Conservation (phyloP, 2,797 vertebrate species). For the Mycteria americana region DNA sequence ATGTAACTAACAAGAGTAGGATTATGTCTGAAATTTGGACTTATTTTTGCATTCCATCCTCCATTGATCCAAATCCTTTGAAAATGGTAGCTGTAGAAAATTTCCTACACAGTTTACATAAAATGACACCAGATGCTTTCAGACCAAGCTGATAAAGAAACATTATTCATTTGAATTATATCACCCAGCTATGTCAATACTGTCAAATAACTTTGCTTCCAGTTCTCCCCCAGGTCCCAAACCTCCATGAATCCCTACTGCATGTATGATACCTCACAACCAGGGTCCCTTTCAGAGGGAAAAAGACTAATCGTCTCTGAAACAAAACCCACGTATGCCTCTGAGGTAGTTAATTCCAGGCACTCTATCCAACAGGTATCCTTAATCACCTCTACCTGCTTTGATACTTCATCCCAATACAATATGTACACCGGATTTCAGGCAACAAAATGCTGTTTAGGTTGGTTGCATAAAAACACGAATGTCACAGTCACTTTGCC, state of each 20-base stretch:
- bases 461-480: not conserved
- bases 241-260: not conserved
- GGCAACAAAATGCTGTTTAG: not conserved
- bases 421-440: not conserved
- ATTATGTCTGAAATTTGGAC: not conserved
- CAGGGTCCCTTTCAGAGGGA: not conserved
- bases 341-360: not conserved
- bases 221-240: not conserved
- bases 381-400: not conserved
- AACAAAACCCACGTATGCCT: not conserved
- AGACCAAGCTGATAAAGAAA: not conserved
- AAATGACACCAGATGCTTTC: not conserved
- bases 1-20: not conserved
- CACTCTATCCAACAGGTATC: not conserved
- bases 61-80: not conserved
- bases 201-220: not conserved
- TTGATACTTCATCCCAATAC: not conserved
- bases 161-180: not conserved
- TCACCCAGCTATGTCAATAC: not conserved
- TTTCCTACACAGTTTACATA: not conserved
- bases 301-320: not conserved
- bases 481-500: not conserved
- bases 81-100: not conserved
- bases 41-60: not conserved
- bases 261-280: not conserved